Conservation (phyloP, 2,113 vertebrate genomes). For the Peromyscus californicus region DNA sequence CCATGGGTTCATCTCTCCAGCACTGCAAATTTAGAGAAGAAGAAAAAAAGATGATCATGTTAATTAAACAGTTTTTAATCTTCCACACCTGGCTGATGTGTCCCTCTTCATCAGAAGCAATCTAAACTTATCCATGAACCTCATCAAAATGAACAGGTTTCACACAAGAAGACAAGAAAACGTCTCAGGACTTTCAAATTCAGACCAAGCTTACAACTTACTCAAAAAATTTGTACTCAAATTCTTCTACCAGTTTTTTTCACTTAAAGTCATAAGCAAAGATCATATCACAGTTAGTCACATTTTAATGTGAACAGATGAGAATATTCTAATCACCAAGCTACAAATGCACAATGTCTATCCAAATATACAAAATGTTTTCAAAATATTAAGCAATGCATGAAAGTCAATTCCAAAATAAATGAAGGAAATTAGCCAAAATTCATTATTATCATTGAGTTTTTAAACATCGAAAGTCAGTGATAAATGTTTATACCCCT, state of each 20-base stretch:
- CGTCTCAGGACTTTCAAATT: slow-evolving; percentile 20
- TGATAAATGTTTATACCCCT: slow-evolving; percentile 14
- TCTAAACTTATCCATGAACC: slow-evolving; percentile 31
- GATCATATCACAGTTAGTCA: not conserved
- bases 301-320: slow-evolving; percentile 33
- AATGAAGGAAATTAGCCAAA: slow-evolving; percentile 51
- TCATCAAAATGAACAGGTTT: slow-evolving; percentile 60
- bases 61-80: slow-evolving; percentile 6
- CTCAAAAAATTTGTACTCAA: not conserved
- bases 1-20: not conserved
- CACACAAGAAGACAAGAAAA: slow-evolving; percentile 11
- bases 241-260: slow-evolving; percentile 33
- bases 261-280: slow-evolving; percentile 57
- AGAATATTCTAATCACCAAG: slow-evolving; percentile 27
- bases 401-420: slow-evolving; percentile 51
- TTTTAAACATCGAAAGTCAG: slow-evolving; percentile 36
- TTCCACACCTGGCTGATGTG: not conserved
- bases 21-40: not conserved
- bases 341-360: not conserved
- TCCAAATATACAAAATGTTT: slow-evolving; percentile 53
- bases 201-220: not conserved
- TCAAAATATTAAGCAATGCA: slow-evolving; percentile 39
- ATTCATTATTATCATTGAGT: not conserved
- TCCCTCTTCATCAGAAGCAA: slow-evolving; percentile 41
- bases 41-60: slow-evolving; percentile 12